These are phyloP conservation scores for Dorcus hopei DNA, from an alignment of 2,888 invertebrate genomes.

Conservation along the genomic window DNA sequence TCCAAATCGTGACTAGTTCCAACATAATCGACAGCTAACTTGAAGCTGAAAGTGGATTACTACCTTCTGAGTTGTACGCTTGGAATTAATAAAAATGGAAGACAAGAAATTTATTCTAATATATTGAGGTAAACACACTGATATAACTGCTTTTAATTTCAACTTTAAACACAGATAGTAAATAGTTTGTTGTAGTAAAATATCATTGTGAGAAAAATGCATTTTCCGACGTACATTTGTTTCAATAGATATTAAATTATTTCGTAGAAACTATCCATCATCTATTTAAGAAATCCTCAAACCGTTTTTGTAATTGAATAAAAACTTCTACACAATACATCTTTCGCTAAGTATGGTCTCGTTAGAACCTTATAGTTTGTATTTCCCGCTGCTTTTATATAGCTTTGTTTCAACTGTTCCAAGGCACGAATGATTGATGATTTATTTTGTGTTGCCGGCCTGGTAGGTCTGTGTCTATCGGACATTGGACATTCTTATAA, in stretches of 20 bases:
- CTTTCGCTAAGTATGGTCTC: constrained; percentile 43
- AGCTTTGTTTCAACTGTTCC: constrained; percentile 48
- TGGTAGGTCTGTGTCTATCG: constrained; percentile 45
- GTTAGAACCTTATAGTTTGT: constrained; percentile 47
- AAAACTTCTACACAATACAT: constrained; percentile 42
- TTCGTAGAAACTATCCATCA: constrained; percentile 40
- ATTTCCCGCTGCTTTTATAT: constrained; percentile 48
- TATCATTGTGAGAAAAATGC: background rate
- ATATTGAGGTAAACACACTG: too few species aligned
- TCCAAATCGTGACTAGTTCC: too few species aligned
- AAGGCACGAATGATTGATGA: constrained; percentile 49
- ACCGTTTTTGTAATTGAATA: constrained; percentile 44
- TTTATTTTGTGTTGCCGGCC: constrained; percentile 50
- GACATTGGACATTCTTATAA: constrained; percentile 35
- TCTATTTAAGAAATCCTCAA: constrained; percentile 44
- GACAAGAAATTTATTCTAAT: too few species aligned
- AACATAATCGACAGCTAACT: too few species aligned
- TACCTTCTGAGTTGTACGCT: too few species aligned
- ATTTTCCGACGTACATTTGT: constrained; percentile 10
- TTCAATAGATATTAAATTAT: constrained; percentile 25
- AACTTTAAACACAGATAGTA: background rate
- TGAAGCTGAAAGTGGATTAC: too few species aligned
- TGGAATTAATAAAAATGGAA: too few species aligned
- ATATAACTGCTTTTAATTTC: too few species aligned
- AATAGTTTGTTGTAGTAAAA: background rate